Percentiles rank a stretch among this genome's conserved stretches.
These are phyloP conservation scores for Globia sparganii DNA, from an alignment of 2,888 invertebrate species.

Conservation along the genomic window DNA sequence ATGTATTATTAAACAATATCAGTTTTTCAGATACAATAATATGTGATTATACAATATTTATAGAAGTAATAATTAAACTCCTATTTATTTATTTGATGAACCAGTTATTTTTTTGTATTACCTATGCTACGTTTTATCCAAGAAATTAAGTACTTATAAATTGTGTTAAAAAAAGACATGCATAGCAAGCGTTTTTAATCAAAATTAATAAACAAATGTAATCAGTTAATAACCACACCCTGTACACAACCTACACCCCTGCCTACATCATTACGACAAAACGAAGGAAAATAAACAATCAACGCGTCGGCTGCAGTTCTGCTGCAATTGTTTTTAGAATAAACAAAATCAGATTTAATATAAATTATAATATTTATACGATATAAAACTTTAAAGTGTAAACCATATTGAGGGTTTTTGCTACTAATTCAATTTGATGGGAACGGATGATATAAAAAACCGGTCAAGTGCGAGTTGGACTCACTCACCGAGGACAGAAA, in stretches of 20 bases:
- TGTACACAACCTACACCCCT: slow-evolving; percentile 74
- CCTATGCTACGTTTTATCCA: background rate
- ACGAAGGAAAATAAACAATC: slow-evolving; percentile 86
- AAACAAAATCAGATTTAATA: slow-evolving; percentile 85
- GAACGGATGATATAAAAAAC: slow-evolving; percentile 14
- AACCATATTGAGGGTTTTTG: slow-evolving; percentile 6
- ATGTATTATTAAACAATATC: background rate
- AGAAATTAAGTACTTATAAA: background rate
- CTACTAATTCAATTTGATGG: slow-evolving; percentile 1
- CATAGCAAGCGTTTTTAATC: background rate
- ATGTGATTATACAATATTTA: background rate
- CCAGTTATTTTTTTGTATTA: background rate
- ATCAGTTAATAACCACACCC: slow-evolving; percentile 59
- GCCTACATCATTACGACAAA: slow-evolving; percentile 80
- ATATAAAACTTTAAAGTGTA: slow-evolving; percentile 19
- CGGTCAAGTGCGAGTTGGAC: too few relatives aligned
- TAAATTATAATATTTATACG: slow-evolving; percentile 41
- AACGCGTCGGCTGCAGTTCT: slow-evolving; percentile 83
- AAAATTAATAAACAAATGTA: background rate
- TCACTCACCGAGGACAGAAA: too few relatives aligned
- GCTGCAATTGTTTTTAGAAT: slow-evolving; percentile 82
- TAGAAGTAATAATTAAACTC: background rate
- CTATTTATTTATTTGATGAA: background rate
- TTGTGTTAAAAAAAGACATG: background rate
- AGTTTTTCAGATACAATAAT: background rate